Percentiles rank a stretch among this genome's conserved stretches.
phyloP scores from a whole-genome alignment of 2,113 vertebrate genomes.

The Hydrolagus affinis region DNA sequence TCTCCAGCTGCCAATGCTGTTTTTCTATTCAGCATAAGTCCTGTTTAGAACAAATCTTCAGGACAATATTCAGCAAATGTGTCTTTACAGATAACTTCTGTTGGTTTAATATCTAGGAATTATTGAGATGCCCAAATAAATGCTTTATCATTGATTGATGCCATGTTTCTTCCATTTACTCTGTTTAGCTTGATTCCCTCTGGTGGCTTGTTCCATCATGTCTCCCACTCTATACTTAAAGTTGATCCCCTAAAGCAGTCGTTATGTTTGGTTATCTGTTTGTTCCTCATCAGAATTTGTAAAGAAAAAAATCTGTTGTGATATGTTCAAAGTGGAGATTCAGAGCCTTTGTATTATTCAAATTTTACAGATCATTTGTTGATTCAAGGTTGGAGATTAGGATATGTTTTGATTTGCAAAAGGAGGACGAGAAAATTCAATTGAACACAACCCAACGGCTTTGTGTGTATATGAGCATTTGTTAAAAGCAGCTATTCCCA shows the following conservation, averaged over 20 bases:
- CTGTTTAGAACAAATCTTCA: constrained; percentile 13
- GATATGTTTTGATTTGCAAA: background rate
- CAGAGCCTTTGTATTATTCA: background rate
- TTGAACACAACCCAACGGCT: background rate
- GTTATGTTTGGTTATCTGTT: background rate
- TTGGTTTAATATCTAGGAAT: background rate
- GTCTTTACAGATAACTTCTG: constrained; percentile 28
- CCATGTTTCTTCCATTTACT: background rate
- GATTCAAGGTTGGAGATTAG: background rate
- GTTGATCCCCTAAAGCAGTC: background rate
- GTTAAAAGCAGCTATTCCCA: too few species aligned
- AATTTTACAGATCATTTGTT: background rate
- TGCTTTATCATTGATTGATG: constrained; percentile 24
- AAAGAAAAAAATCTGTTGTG: background rate
- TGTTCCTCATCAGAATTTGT: background rate
- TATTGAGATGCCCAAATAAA: constrained; percentile 14
- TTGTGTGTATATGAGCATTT: too few species aligned
- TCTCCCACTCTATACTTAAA: background rate
- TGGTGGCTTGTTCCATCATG: constrained; percentile 17
- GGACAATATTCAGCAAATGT: constrained; percentile 23
- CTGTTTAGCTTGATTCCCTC: background rate
- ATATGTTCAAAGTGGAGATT: background rate
- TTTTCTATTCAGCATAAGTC: background rate
- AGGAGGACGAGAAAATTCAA: background rate
- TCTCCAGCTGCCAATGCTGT: background rate